Base-by-base conservation (phyloP, 1,140 invertebrate species). In the Aplysia californica region DNA sequence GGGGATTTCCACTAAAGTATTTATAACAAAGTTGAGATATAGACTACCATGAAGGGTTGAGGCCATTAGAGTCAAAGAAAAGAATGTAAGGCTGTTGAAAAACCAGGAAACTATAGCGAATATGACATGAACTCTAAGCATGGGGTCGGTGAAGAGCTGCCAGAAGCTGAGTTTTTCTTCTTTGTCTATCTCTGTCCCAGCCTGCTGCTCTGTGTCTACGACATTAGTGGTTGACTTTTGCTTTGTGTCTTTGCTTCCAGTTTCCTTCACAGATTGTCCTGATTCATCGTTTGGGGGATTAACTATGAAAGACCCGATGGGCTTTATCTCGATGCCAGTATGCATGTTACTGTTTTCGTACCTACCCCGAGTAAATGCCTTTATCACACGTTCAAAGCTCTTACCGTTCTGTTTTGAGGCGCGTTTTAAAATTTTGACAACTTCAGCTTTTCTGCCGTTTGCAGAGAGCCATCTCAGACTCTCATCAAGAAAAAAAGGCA, bases 1-100 rank as follows among this genome's bases (percentile, higher is more conserved):
- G 0, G 94, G 94, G 75, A 95, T 90, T 89, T 96, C 95, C 0
- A 95, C 94, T 3, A 92, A 87, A 0, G 94, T 94, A n/a, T 75
- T 75, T 4, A 82, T 58, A 50, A 82, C 76, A 26, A 80, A 81
- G 56, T 83, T 83, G 1, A 79, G 35, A 75, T 89, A 88, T 78
- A 84, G 59, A 69, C 71, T 77, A 31, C 83, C 65, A n/a, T 77
- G 71, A 21, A 83, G 67, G n/a, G 65, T 71, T 0, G 79, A 76
- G 21, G 75, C 74, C 39, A 78, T 58, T 83, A 83, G 84, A 84
- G 91, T 93, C 93, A 95, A 86, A 93, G 94, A 83, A 93, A 91
- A 80, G 20, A 80, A 79, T 36, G 78, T 92, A 76, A 93, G 93
- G 23, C 91, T 91, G 18, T 92, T 82, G 66, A 94, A 93, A 90